These are phyloP conservation scores for Vollenhovia emeryi DNA, from an alignment of 1,140 invertebrate species.

Conservation along the genomic window DNA sequence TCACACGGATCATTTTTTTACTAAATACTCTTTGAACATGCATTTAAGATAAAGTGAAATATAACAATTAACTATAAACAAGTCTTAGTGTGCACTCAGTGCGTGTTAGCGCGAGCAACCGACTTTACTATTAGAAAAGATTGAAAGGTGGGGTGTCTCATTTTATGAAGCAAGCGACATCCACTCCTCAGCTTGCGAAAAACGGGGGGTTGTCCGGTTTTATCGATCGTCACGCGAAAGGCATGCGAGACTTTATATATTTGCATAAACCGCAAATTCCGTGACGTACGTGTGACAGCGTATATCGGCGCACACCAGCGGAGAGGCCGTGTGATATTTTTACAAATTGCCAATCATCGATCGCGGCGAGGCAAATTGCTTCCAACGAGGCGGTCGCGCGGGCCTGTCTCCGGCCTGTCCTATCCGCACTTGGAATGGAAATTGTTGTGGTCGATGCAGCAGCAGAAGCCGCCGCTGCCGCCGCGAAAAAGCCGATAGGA, in stretches of 20 bases:
- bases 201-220: background rate
- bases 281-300: constrained; percentile 46
- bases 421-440: constrained; percentile 59
- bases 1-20: no score
- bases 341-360: constrained; percentile 81
- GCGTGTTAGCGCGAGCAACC: no score
- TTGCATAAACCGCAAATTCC: constrained; percentile 67
- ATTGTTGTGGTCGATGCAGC: constrained; percentile 45
- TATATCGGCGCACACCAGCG: constrained; percentile 63
- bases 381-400: constrained; percentile 62
- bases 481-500: background rate
- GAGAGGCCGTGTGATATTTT: constrained; percentile 75
- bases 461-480: background rate
- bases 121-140: no score
- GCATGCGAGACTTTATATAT: constrained; percentile 42
- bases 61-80: no score
- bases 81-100: no score
- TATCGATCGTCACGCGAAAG: constrained; percentile 10
- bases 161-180: background rate
- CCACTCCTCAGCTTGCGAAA: background rate
- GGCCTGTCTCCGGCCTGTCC: constrained; percentile 35
- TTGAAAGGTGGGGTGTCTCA: background rate
- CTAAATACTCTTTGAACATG: no score
- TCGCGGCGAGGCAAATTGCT: constrained; percentile 75
- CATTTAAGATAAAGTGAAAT: no score